Conservation (phyloP, 2,113 vertebrate species). For the Mungos mungo region DNA sequence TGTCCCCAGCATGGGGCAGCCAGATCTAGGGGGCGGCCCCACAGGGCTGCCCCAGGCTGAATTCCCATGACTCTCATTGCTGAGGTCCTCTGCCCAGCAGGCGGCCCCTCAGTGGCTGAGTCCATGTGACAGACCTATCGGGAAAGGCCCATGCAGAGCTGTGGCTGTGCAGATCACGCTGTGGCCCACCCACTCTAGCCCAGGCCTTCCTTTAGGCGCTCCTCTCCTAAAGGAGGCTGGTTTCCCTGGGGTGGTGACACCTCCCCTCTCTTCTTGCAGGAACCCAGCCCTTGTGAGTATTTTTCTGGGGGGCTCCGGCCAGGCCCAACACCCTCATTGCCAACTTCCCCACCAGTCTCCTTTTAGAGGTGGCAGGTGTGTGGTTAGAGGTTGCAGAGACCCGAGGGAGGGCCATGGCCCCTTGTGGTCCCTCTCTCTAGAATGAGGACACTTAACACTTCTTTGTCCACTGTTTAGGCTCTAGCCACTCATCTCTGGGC, state of each 20-base stretch:
- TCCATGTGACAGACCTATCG: fast-evolving
- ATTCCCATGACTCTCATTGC: background rate
- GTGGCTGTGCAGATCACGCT: fast-evolving
- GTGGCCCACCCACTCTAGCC: fast-evolving
- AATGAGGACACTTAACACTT: background rate
- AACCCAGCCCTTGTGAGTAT: background rate
- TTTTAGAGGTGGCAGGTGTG: fast-evolving
- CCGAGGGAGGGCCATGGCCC: background rate
- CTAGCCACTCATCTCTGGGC: background rate
- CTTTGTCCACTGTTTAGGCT: background rate
- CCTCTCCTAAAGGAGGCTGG: background rate
- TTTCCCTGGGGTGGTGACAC: background rate
- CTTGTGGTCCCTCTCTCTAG: background rate
- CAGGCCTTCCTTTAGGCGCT: background rate
- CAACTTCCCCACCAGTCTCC: background rate
- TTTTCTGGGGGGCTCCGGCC: background rate
- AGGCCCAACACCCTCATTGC: background rate
- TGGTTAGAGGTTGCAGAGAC: background rate
- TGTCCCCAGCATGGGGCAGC: background rate
- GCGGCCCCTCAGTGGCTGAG: background rate
- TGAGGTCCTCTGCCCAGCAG: background rate
- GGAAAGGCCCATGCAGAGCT: background rate
- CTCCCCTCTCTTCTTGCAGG: background rate
- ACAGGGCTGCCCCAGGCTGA: background rate
- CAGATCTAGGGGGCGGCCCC: background rate